Base-by-base conservation (phyloP, 2,797 vertebrate species). In the Atherinosoma microstoma region DNA sequence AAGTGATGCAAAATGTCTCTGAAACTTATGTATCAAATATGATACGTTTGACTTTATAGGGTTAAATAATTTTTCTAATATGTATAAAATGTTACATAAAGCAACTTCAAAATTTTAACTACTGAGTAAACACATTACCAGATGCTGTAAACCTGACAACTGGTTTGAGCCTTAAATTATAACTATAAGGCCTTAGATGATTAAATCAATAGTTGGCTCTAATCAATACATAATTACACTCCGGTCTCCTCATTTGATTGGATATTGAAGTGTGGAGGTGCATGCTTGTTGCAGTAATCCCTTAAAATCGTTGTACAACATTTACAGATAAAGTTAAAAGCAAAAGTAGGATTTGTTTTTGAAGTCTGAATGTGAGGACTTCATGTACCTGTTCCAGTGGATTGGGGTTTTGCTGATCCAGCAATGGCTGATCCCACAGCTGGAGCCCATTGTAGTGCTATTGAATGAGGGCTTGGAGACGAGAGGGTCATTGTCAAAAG, bases 211-310 rank as follows among this genome's bases (percentile, higher is more conserved):
- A 87, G 59, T 86, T 80, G 61, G 68, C 59, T 80, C 35, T 83
- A 88, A 93, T 94, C 92, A 92, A 94, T 94, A 94, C 63, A 89
- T 92, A 91, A 92, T 93, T 93, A 90, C 76, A 77, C 80, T 81
- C 36, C 2, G 8, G 65, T 75, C 58, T 78, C 68, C 76, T 84
- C 65, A 72, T 91, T 84, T 92, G 80, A 90, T 86, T 91, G 75
- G 67, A 73, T 87, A 82, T 83, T 82, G 78, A 83, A 88, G 79
- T 65, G 51, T 64, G 56, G 59, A 61, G 64, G 22, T 84, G 69
- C 76, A 76, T 45, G 58, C 87, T 68, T 80, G 49, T 61, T 27
- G n/a, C 62, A 73, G 12, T 57, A 67, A 73, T 75, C 62, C 69
- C 65, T 73, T 67, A 47, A 75, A 84, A 86, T 78, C 42, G 12